Base-by-base conservation (phyloP, 2,888 invertebrate species). In the Parnassius mnemosyne region DNA sequence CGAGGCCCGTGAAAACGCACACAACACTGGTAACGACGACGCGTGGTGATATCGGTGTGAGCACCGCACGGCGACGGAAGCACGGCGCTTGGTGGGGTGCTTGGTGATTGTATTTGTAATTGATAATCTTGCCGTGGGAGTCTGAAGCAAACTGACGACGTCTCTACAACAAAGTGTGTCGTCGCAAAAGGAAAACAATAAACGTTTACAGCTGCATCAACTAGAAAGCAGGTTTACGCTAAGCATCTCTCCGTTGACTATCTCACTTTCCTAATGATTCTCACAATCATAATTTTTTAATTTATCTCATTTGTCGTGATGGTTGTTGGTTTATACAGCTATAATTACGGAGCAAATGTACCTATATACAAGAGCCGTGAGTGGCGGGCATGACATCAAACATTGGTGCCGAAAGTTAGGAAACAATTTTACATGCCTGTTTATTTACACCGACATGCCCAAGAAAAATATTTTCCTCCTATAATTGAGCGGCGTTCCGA, bases 111-210 rank as follows among this genome's bases (percentile, higher is more conserved):
- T 25, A 54, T 57, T 60, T 66, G 63, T 25, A 54, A 59, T 60
- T 66, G 63, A 69, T 72, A 74, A 70, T 73, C 68, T 74, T 66
- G 68, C 65, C 72, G 78, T 78, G 78, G 67, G 75, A 76, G 68
- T 67, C 69, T 66, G 62, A 69, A 68, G 69, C 68, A 65, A 60
- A 63, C 49, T 13, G 3, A 9, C 43, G 43, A 63, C 52, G 57
- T 59, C 34, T 65, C 59, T 67, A 25, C 55, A 64, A 54, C 61
- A 44, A 58, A 64, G 57, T 67, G 56, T 60, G 61, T 51, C 61
- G 63, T 25, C 51, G 66, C 50, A 61, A 60, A n/a, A 68, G 68
- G 66, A 69, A 68, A 69, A 67, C 68, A 71, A 66, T 68, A 3
- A 44, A 58, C 65, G 61, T 64, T 65, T 62, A 51, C 64, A 34